Conservation (phyloP, 2,888 invertebrate species). For the Autographa gamma region DNA sequence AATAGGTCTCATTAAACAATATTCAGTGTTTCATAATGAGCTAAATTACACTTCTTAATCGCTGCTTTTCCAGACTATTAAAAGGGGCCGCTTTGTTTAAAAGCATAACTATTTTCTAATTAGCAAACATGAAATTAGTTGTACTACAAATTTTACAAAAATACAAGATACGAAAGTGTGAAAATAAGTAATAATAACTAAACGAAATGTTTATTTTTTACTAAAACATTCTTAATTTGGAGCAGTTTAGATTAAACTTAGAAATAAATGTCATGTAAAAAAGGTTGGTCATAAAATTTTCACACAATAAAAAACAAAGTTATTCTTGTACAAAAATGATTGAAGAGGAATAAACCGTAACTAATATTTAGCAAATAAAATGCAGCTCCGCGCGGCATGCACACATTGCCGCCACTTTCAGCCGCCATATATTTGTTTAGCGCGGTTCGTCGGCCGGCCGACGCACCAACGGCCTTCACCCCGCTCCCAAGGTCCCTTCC, state of each 20-base stretch:
- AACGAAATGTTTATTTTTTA: too few species aligned
- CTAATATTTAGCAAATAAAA: slow-evolving; percentile 24
- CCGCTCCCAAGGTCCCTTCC: slow-evolving; percentile 73
- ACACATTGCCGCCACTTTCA: slow-evolving; percentile 59
- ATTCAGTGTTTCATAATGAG: slow-evolving; percentile 6
- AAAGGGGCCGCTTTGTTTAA: neutral
- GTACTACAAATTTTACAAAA: too few species aligned
- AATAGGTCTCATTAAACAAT: slow-evolving; percentile 27
- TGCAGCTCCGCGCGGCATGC: slow-evolving; percentile 53
- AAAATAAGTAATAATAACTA: too few species aligned
- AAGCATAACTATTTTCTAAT: neutral
- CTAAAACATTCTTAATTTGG: too few species aligned
- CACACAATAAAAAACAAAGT: too few species aligned
- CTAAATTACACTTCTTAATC: slow-evolving; percentile 2
- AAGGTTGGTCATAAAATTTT: too few species aligned
- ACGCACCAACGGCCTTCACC: slow-evolving; percentile 79
- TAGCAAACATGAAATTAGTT: neutral
- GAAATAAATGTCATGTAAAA: too few species aligned
- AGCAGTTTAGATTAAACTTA: too few species aligned
- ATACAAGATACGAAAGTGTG: too few species aligned
- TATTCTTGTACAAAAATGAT: neutral
- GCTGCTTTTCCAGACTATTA: neutral
- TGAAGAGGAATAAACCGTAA: neutral
- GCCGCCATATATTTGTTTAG: slow-evolving; percentile 75
- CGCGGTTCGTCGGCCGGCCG: slow-evolving; percentile 78